Evolutionary conservation across 2,797 vertebrate species (phyloP).

Genomic region (Malacoraja senta): DNA sequence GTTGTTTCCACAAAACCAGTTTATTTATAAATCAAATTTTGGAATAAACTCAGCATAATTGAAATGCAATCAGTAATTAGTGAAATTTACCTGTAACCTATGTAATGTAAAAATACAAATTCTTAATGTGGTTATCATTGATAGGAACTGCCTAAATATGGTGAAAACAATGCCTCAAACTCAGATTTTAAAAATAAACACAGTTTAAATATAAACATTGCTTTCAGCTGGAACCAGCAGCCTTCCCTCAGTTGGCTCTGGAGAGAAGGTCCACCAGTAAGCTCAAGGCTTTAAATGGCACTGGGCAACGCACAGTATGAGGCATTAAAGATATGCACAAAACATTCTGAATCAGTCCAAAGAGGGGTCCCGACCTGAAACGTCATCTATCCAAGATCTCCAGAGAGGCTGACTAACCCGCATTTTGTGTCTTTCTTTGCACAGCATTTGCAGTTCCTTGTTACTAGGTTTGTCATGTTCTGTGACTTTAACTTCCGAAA

Average conservation of each 20-base stretch:
- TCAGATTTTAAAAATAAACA: not conserved
- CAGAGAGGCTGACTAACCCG: too few relatives aligned
- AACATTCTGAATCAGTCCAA: not conserved
- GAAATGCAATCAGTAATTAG: too few relatives aligned
- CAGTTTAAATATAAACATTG: not conserved
- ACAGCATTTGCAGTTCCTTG: too few relatives aligned
- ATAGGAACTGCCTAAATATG: not conserved
- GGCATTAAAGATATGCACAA: not conserved
- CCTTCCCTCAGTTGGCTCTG: not conserved
- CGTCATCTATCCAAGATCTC: too few relatives aligned
- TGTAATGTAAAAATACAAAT: not conserved
- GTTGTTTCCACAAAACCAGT: too few relatives aligned
- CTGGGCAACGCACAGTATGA: not conserved
- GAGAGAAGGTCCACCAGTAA: not conserved
- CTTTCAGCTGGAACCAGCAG: not conserved
- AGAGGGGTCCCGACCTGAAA: too few relatives aligned
- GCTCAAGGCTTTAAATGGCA: not conserved
- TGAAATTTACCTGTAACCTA: not conserved
- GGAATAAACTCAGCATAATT: too few relatives aligned
- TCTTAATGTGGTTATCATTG: not conserved
- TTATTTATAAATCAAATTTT: too few relatives aligned
- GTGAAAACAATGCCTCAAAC: not conserved
- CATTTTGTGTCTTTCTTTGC: too few relatives aligned
- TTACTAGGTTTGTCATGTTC: too few relatives aligned
- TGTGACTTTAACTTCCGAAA: too few relatives aligned